Evolutionary conservation across 2,113 vertebrate genomes (phyloP).

Genomic region (Copsychus sechellarum): DNA sequence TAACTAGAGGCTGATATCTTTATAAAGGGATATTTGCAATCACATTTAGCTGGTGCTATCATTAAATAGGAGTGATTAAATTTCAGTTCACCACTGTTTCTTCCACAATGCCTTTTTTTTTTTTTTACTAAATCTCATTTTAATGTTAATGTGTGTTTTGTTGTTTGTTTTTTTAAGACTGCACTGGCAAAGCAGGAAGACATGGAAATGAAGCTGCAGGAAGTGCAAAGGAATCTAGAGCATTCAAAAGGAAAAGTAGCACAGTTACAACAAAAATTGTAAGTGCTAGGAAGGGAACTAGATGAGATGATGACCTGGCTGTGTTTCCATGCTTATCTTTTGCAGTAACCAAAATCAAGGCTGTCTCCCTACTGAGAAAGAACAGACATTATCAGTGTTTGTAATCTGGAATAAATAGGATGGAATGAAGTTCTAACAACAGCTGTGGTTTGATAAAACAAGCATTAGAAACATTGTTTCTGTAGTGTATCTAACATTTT

Average conservation of each 20-base stretch:
- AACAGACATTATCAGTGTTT: neutral
- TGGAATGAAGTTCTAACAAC: neutral
- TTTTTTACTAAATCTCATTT: neutral
- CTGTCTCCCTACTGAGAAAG: neutral
- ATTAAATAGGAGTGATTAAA: neutral
- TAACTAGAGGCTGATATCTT: neutral
- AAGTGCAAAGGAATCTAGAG: slow-evolving; percentile 56
- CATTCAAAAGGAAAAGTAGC: slow-evolving; percentile 67
- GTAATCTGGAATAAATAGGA: neutral
- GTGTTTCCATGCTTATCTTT: neutral
- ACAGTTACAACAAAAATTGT: slow-evolving; percentile 74
- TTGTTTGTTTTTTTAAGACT: slow-evolving; percentile 31
- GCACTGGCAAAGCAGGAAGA: slow-evolving; percentile 67
- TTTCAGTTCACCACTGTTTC: neutral
- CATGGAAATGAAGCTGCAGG: slow-evolving; percentile 68
- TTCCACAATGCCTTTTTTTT: neutral
- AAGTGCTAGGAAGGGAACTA: slow-evolving; percentile 40
- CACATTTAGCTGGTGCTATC: neutral
- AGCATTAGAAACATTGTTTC: neutral
- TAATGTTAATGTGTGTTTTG: neutral
- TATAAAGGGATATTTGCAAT: neutral
- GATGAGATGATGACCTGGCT: neutral
- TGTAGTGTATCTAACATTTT: neutral
- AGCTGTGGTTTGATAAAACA: neutral
- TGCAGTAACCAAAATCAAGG: neutral